phyloP scores from a whole-genome alignment of 1,140 invertebrate species.

The Hermetia illucens region DNA sequence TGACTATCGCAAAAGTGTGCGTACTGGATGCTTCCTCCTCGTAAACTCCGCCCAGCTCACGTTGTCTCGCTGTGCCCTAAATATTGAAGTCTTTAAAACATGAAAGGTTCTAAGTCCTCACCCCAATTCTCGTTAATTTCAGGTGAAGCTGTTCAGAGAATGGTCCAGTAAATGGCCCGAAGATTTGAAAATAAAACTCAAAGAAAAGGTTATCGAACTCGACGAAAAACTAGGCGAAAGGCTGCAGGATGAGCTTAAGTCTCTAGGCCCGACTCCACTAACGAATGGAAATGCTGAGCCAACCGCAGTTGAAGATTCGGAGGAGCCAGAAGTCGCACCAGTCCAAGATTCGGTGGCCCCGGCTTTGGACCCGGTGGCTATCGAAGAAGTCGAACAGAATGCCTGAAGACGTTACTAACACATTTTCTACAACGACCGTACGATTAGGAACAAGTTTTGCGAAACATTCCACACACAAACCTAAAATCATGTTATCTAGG shows the following conservation, averaged over 20 bases:
- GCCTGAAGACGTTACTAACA: too few relatives aligned
- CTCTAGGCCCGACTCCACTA: not conserved
- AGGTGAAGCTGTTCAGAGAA: conserved; percentile 71
- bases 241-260: conserved; percentile 43
- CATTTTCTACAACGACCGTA: too few relatives aligned
- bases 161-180: conserved; percentile 72
- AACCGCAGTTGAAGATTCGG: not conserved
- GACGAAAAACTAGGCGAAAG: conserved; percentile 56
- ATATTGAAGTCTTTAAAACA: not conserved
- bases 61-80: too few relatives aligned
- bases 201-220: conserved; percentile 50
- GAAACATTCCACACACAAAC: too few relatives aligned
- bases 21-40: too few relatives aligned
- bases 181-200: conserved; percentile 53
- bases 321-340: not conserved
- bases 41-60: too few relatives aligned
- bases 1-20: too few relatives aligned
- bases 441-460: too few relatives aligned
- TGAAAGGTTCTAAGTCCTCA: not conserved
- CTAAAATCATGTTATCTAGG: too few relatives aligned
- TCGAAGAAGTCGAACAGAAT: too few relatives aligned
- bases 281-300: not conserved
- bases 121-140: conserved; percentile 18
- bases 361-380: not conserved
- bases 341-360: not conserved